Evolutionary conservation across 1,140 invertebrate genomes (phyloP).

Genomic region (Aphaenogaster rudis): DNA sequence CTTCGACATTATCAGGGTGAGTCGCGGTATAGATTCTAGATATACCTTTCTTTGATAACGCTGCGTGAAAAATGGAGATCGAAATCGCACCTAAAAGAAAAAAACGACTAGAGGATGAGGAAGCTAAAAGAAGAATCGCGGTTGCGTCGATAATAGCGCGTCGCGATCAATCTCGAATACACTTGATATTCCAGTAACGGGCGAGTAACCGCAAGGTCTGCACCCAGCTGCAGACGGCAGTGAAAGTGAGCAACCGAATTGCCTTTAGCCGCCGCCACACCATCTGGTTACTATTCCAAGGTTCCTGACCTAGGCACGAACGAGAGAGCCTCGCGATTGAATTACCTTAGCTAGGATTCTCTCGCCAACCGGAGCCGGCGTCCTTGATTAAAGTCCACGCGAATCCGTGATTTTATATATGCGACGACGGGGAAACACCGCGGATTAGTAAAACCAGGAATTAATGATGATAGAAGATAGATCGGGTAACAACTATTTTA

Average conservation of each 20-base stretch:
- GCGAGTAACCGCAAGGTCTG: constrained; percentile 71
- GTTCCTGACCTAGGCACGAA: constrained; percentile 72
- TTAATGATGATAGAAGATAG: not conserved
- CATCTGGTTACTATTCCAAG: constrained; percentile 68
- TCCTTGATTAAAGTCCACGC: constrained; percentile 21
- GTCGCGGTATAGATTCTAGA: constrained; percentile 75
- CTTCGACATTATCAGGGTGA: constrained; percentile 95
- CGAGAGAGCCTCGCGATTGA: constrained; percentile 13
- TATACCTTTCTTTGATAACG: not conserved
- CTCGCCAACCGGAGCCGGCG: not conserved
- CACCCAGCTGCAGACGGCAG: constrained; percentile 63
- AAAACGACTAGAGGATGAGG: not conserved
- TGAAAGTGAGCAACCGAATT: constrained; percentile 75
- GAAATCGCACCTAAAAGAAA: not conserved
- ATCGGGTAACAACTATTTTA: not conserved
- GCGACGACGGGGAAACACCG: not conserved
- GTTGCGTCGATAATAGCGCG: not conserved
- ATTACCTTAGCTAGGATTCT: constrained; percentile 4
- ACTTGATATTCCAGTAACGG: constrained; percentile 69
- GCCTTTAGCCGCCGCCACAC: constrained; percentile 47
- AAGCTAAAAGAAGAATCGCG: not conserved
- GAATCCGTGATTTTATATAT: not conserved
- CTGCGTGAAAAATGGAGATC: constrained; percentile 46
- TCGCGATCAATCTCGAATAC: constrained; percentile 19
- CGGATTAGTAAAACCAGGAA: not conserved